Base-by-base conservation (phyloP, 2,888 invertebrate species). In the Cosmopolites sordidus region DNA sequence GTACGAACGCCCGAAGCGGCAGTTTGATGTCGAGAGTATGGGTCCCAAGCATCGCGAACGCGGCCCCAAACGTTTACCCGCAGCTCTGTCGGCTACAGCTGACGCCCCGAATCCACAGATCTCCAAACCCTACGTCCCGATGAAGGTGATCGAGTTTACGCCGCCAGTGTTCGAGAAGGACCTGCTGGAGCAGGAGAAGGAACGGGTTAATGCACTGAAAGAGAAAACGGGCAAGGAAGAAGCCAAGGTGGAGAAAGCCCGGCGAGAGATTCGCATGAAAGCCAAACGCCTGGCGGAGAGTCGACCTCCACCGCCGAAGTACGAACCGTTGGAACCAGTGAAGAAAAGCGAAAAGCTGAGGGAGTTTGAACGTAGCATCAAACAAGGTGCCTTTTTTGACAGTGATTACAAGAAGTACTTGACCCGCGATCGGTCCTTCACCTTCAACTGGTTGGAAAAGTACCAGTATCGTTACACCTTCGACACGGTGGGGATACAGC, bases 401-500 rank as follows among this genome's bases (percentile, higher is more conserved):
- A 66, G 65, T 27, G 73, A 73, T 59, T 62, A 74, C 51, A 73
- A 73, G 48, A 71, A 72, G 58, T 73, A 64, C 54, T 56, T 74
- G 45, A 64, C 53, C 30, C 69, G 69, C 50, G 64, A 66, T 12
- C 55, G 60, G 18, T 43, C 49, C 54, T 51, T 55, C 57, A 22
- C 5, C 17, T 61, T 65, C 54, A 64, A 69, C 64, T 73, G 72
- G 72, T 37, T 63, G 50, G 69, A 72, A 50, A 61, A 66, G 4
- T 66, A 66, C 61, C 68, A 69, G 51, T 73, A 69, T 60, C 63
- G 72, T 61, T 66, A 66, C 61, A 69, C 70, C 49, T 73, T 73
- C 56, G 69, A 70, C 55, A 62, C 73, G 67, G 73, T 74, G 69
- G 74, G 74, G 68, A 70, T 73, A 43, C 67, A 64, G 61, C 69